Evolutionary conservation across 2,888 invertebrate genomes (phyloP), one percentile per base, ranked within the genome.

Genomic region (Acleris literana): DNA sequence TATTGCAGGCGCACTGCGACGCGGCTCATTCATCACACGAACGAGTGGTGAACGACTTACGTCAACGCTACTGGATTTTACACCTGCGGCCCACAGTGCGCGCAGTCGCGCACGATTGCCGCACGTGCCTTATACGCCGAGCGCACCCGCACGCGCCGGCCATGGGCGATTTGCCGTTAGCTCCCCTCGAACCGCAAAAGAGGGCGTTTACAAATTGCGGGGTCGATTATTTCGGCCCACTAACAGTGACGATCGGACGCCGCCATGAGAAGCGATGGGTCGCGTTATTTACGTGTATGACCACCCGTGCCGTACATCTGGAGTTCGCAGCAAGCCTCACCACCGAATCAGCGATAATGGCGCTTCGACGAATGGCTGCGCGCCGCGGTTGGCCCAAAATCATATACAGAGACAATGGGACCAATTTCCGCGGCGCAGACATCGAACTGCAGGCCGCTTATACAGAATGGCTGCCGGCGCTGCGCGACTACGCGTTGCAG

Each of bases 211-310:
- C 29, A 1, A 29, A 29, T 7, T 29, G 29, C 29, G 29, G 29
- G 0, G 9, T 70, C 3, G 71, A 72, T 25, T 74, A 69, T 29
- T 72, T 71, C 29, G 71, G 71, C 4, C 72, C 71, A 0, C 5
- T 71, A 6, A 64, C 17, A 1, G 68, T 72, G 7, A 68, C 68
- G 0, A 56, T 71, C 11, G 70, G 70, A 4, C 61, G 69, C 18
- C 22, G 64, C 9, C 65, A 60, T 9, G 63, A 68, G 7, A 71
- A 74, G 44, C 29, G 70, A 1, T 73, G 67, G 16, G 59, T 70
- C 1, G 71, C 71, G 0, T 29, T 73, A 3, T 71, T 69, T 6
- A 73, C 70, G 0, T 71, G 73, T 9, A 39, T 71, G 4, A 62
- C 64, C 0, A 55, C 59, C 0, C 48, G 70, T 5, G 71, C 70